phyloP scores from a whole-genome alignment of 1,140 invertebrate species.

The Zaprionus tsacasi region DNA sequence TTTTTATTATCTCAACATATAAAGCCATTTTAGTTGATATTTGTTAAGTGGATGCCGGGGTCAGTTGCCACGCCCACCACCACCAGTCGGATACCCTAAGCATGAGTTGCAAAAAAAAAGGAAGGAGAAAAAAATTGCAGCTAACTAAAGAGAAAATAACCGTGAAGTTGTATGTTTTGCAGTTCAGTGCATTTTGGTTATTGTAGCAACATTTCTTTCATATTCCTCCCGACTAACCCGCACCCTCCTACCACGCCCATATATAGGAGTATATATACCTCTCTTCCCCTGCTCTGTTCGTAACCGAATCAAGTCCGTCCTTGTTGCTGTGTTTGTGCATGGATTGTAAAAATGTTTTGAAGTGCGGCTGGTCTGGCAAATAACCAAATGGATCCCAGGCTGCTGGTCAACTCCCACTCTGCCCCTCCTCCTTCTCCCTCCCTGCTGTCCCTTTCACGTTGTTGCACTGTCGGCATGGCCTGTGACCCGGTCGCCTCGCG shows the following conservation, averaged over 20 bases:
- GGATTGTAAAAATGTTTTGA: conserved; percentile 60
- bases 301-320: conserved; percentile 10
- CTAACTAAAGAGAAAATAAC: conserved; percentile 75
- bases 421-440: not conserved
- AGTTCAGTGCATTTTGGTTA: conserved; percentile 70
- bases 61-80: conserved; percentile 35
- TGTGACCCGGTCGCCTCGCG: conserved; percentile 28
- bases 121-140: conserved; percentile 38
- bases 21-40: conserved; percentile 69
- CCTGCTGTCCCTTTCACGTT: not conserved
- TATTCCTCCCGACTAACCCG: conserved; percentile 20
- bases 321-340: conserved; percentile 48
- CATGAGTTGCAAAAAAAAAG: conserved; percentile 1
- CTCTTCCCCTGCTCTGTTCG: not conserved
- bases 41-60: conserved; percentile 65
- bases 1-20: conserved; percentile 73
- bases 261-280: not conserved
- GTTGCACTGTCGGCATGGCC: conserved; percentile 13
- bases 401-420: conserved; percentile 24
- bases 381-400: conserved; percentile 58
- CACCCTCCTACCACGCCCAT: not conserved
- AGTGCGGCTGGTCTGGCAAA: conserved; percentile 60
- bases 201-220: conserved; percentile 50
- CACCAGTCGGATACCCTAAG: not conserved
- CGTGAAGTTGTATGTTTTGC: conserved; percentile 67